Evolutionary conservation across 1,140 invertebrate genomes (phyloP), one percentile per base, ranked within the genome.

Genomic region (Nomia melanderi): DNA sequence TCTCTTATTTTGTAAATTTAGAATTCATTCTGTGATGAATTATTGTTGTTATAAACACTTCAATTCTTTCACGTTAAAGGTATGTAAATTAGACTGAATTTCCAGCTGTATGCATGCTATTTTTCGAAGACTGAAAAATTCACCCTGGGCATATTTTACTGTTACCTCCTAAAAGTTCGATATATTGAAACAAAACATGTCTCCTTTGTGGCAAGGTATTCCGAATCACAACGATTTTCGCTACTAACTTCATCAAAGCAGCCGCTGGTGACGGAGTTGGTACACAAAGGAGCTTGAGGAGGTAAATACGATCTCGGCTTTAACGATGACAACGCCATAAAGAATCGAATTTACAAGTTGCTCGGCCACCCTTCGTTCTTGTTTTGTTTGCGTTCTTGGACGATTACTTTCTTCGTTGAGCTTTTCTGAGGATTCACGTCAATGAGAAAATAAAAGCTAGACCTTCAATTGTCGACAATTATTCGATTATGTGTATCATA

Each of bases 311-410:
- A 41, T 27, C 39, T 31, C 63, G 59, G 41, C 47, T 76, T 78
- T 85, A 82, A 86, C 73, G 79, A 77, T 78, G 83, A 77, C 83
- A 75, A 79, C 67, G 67, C 69, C 60, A 85, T 87, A 87, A 87
- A 88, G 70, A 87, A 83, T 79, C 57, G 73, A 87, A 83, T 88
- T 84, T 87, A 87, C 57, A 82, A 86, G 79, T 73, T 33, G 9
- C 33, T 56, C 57, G 29, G 25, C 54, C 60, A 65, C 44, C 53
- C 50, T 41, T 17, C 23, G 27, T 50, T 5, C 11, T 27, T 54
- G 62, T 59, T 74, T 70, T 71, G 9, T 71, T 31, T 25, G 14
- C n/a, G 27, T 47, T 47, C 44, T 44, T n/a, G 47, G 56, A 39
- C 44, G 41, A 25, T 60, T 57, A 62, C 65, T 12, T 41, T 14